phyloP scores from a whole-genome alignment of 1,140 invertebrate species.

The Galendromus occidentalis region DNA sequence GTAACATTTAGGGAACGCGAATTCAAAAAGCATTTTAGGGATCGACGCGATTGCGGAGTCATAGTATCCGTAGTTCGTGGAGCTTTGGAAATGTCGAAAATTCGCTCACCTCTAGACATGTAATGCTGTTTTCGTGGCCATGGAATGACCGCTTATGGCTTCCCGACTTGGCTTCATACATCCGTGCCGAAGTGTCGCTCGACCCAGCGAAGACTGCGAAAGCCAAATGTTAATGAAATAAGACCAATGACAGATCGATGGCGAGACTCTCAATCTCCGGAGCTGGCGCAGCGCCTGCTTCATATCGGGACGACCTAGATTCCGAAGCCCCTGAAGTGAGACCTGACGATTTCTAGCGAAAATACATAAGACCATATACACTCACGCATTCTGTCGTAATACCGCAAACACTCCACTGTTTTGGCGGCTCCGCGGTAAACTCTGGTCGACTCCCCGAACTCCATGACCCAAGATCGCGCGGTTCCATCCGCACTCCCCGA shows the following conservation, averaged over 20 bases:
- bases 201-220: slow-evolving; percentile 32
- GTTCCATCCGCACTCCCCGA: slow-evolving; percentile 34
- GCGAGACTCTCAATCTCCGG: no score
- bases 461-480: slow-evolving; percentile 35
- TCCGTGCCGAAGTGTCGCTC: slow-evolving; percentile 24
- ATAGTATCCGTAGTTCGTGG: no score
- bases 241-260: no score
- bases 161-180: slow-evolving; percentile 35
- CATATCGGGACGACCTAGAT: not conserved
- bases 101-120: slow-evolving; percentile 24
- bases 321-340: not conserved
- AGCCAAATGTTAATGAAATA: no score
- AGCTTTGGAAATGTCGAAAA: not conserved
- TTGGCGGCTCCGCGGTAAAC: slow-evolving; percentile 32
- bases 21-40: no score
- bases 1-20: not conserved
- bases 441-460: slow-evolving; percentile 36
- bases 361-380: slow-evolving; percentile 13
- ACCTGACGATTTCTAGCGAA: not conserved
- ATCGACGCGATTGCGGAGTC: no score
- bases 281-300: not conserved
- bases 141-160: slow-evolving; percentile 27
- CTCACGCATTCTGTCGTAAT: slow-evolving; percentile 33
- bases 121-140: slow-evolving; percentile 30
- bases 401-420: slow-evolving; percentile 31